These are phyloP conservation scores for Buceros bicornis DNA, from an alignment of 2,797 vertebrate species.

Conservation along the genomic window DNA sequence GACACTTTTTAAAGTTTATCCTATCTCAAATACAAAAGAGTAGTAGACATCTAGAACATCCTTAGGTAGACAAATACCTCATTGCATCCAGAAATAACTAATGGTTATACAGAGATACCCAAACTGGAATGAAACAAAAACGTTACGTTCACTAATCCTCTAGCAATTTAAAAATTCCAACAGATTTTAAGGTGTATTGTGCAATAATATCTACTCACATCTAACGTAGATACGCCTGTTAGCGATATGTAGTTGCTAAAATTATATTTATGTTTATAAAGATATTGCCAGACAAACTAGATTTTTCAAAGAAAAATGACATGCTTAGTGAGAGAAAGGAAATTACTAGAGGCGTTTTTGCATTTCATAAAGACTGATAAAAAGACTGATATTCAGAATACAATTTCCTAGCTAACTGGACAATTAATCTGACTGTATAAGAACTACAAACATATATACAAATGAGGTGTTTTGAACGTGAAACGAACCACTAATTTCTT, in stretches of 20 bases:
- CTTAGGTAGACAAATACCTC: neutral
- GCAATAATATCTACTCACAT: neutral
- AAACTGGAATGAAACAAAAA: neutral
- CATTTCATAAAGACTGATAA: slow-evolving; percentile 15
- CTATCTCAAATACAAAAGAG: neutral
- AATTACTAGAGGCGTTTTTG: slow-evolving; percentile 3
- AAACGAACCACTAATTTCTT: neutral
- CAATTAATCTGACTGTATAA: slow-evolving; percentile 9
- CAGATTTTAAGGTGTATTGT: neutral
- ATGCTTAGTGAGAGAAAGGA: neutral
- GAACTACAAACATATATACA: neutral
- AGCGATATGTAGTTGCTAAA: slow-evolving; percentile 5
- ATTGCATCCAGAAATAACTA: neutral
- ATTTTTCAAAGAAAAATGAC: slow-evolving; percentile 24
- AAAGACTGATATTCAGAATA: neutral
- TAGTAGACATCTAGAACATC: neutral
- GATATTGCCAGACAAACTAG: slow-evolving; percentile 6
- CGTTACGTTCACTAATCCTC: neutral
- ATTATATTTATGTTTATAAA: slow-evolving; percentile 36
- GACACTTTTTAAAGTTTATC: neutral
- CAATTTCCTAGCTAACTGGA: neutral
- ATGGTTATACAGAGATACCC: neutral
- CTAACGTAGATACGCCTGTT: neutral
- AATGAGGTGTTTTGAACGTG: neutral
- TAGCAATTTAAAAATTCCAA: slow-evolving; percentile 1